Evolutionary conservation across 1,140 invertebrate species (phyloP).

Genomic region (Heliconius congener): DNA sequence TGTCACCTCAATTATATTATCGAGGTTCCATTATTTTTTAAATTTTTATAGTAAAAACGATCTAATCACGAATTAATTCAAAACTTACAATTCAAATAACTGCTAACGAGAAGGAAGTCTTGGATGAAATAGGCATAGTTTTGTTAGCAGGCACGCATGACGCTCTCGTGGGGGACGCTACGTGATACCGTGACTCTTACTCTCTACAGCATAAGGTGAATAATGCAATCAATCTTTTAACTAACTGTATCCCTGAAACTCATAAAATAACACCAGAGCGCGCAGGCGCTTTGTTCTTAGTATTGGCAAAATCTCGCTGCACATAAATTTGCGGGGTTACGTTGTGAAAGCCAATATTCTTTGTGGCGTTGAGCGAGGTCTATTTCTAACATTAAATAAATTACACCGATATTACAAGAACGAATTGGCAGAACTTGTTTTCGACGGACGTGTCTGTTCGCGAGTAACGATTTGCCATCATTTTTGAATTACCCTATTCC

Average conservation of each 20-base stretch:
- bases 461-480: conserved; percentile 63
- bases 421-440: conserved; percentile 74
- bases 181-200: conserved; percentile 8
- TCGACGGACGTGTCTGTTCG: conserved; percentile 66
- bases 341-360: conserved; percentile 80
- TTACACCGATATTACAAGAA: conserved; percentile 79
- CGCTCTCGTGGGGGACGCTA: not conserved
- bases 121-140: conserved; percentile 24
- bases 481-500: conserved; percentile 56
- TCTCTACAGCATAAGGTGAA: conserved; percentile 7
- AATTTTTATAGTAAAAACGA: not conserved
- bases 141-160: conserved; percentile 33
- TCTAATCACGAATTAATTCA: conserved; percentile 10
- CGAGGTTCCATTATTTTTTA: not conserved
- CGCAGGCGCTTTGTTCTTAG: conserved; percentile 32
- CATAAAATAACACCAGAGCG: conserved; percentile 41
- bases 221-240: conserved; percentile 22
- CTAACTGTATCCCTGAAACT: conserved; percentile 35
- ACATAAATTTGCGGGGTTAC: conserved; percentile 76
- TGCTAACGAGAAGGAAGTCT: conserved; percentile 31
- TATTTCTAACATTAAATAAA: conserved; percentile 81
- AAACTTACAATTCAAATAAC: conserved; percentile 25
- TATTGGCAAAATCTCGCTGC: conserved; percentile 67
- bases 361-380: conserved; percentile 70
- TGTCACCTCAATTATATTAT: not conserved